Percentiles rank a stretch among this genome's conserved stretches.
These are phyloP conservation scores for Dendrolimus punctatus DNA, from an alignment of 1,140 invertebrate genomes.

Conservation along the genomic window DNA sequence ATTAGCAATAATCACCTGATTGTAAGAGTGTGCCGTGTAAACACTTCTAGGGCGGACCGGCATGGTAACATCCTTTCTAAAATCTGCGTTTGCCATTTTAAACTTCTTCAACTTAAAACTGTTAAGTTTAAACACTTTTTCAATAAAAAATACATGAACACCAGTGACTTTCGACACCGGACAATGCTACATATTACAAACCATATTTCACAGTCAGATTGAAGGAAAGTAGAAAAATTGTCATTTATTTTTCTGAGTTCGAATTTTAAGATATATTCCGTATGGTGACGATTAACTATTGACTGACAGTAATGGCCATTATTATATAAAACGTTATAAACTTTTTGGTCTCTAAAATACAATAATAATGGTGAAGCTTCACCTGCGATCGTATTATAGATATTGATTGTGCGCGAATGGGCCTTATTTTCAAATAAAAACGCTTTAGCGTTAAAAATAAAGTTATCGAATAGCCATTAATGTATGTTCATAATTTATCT, in stretches of 20 bases:
- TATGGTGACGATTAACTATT: slow-evolving; percentile 4
- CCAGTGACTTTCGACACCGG: slow-evolving; percentile 41
- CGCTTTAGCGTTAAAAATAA: too few relatives aligned
- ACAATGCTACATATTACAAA: slow-evolving; percentile 65
- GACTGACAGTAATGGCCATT: neutral
- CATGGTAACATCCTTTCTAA: slow-evolving; percentile 57
- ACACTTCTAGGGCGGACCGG: slow-evolving; percentile 63
- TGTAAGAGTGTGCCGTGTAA: slow-evolving; percentile 66
- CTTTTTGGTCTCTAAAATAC: too few relatives aligned
- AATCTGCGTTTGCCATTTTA: slow-evolving; percentile 63
- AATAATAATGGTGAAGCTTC: too few relatives aligned
- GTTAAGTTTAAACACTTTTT: slow-evolving; percentile 42
- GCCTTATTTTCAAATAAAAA: too few relatives aligned
- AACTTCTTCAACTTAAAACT: slow-evolving; percentile 49
- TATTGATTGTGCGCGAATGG: too few relatives aligned
- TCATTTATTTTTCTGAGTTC: slow-evolving; percentile 43
- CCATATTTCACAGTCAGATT: slow-evolving; percentile 36
- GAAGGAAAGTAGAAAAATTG: slow-evolving; percentile 39
- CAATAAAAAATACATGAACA: slow-evolving; percentile 53
- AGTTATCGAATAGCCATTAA: too few relatives aligned
- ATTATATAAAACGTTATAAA: neutral
- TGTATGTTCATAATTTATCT: too few relatives aligned
- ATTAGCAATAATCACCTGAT: slow-evolving; percentile 40
- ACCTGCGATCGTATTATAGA: too few relatives aligned
- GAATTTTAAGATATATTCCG: slow-evolving; percentile 32